These are phyloP conservation scores for Molothrus ater DNA, from an alignment of 2,797 vertebrate genomes.

Conservation along the genomic window DNA sequence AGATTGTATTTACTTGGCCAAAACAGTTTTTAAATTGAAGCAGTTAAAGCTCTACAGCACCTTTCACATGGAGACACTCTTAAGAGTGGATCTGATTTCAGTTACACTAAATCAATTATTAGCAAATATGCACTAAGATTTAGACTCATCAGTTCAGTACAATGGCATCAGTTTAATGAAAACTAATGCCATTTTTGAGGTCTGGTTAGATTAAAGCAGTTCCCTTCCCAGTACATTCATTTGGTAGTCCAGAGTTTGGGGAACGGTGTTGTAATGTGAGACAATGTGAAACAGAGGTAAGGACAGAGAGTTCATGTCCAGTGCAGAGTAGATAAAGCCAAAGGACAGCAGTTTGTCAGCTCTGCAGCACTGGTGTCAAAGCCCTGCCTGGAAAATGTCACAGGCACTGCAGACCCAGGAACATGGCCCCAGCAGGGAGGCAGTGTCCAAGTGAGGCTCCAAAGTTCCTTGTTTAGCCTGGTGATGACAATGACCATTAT, in stretches of 20 bases:
- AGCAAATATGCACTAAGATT: background rate
- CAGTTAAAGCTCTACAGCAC: background rate
- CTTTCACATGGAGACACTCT: background rate
- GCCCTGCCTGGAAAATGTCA: background rate
- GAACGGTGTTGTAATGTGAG: background rate
- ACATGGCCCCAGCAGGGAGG: background rate
- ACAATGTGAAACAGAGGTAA: background rate
- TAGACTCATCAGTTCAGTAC: background rate
- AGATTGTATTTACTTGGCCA: background rate
- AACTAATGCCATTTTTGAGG: background rate
- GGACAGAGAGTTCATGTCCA: background rate
- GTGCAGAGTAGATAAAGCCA: background rate
- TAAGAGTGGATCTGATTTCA: background rate
- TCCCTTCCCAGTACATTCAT: background rate
- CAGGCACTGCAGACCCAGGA: background rate
- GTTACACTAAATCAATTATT: background rate
- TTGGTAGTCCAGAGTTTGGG: background rate
- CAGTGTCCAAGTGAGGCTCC: background rate
- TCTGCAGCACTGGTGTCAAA: background rate
- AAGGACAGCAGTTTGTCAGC: background rate
- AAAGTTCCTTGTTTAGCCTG: background rate
- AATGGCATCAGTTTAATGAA: background rate
- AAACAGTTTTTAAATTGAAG: background rate
- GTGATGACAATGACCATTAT: background rate
- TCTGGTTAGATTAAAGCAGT: background rate